phyloP scores from a whole-genome alignment of 2,888 invertebrate species.

The Cylloceria caligata region DNA sequence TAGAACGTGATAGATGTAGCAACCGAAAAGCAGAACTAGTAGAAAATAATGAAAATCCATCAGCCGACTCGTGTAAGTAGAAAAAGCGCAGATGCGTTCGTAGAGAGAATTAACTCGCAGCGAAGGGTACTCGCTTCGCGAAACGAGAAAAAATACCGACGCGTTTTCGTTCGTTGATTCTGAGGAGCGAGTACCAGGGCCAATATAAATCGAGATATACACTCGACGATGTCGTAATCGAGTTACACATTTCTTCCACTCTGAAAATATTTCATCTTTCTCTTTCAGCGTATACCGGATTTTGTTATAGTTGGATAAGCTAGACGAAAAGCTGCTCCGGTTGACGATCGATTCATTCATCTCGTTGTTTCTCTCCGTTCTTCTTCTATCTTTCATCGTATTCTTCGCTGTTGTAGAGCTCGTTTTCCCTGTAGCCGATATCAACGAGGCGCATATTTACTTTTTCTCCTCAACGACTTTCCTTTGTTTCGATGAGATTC shows the following conservation, averaged over 20 bases:
- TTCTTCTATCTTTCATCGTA: slow-evolving; percentile 14
- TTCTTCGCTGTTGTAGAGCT: slow-evolving; percentile 3
- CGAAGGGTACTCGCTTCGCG: slow-evolving; percentile 67
- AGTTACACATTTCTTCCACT: slow-evolving; percentile 65
- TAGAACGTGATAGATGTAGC: slow-evolving; percentile 32
- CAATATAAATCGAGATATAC: slow-evolving; percentile 71
- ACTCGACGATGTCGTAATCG: slow-evolving; percentile 73
- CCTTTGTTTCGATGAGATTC: slow-evolving; percentile 33
- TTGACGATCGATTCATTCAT: slow-evolving; percentile 56
- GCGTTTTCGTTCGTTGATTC: slow-evolving; percentile 26
- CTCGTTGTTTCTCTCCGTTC: slow-evolving; percentile 22
- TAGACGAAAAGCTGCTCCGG: slow-evolving; percentile 42
- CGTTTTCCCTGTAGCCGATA: not conserved
- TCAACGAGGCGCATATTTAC: slow-evolving; percentile 33
- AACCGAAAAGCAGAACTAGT: slow-evolving; percentile 39
- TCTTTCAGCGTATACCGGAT: not conserved
- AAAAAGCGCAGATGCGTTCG: slow-evolving; percentile 24
- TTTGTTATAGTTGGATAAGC: slow-evolving; percentile 26
- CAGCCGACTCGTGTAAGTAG: slow-evolving; percentile 6
- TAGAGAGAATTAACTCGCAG: slow-evolving; percentile 75
- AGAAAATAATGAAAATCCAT: slow-evolving; percentile 45
- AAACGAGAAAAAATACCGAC: slow-evolving; percentile 69
- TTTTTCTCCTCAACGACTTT: slow-evolving; percentile 19
- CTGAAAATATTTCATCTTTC: slow-evolving; percentile 28
- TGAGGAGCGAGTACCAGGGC: slow-evolving; percentile 9